Conservation (phyloP, 2,113 vertebrate species). For the Malurus cyaneus region DNA sequence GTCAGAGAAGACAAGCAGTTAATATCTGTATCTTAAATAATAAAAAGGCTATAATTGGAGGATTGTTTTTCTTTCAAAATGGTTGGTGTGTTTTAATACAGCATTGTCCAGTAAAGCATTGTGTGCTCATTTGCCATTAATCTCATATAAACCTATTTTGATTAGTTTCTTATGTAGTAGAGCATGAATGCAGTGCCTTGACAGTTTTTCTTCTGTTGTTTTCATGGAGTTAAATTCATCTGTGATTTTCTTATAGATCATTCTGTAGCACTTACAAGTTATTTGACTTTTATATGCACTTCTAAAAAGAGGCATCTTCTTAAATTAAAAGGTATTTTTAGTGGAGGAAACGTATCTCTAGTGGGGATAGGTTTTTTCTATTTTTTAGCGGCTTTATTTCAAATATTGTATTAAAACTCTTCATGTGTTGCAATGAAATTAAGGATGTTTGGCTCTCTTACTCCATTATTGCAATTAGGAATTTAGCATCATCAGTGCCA, state of each 20-base stretch:
- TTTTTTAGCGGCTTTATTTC: conserved; percentile 57
- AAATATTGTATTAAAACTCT: conserved; percentile 62
- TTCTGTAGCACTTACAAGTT: background rate
- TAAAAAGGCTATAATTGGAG: background rate
- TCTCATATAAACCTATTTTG: background rate
- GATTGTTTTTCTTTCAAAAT: background rate
- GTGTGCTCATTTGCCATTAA: background rate
- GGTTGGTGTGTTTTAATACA: background rate
- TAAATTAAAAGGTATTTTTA: background rate
- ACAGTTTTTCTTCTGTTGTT: background rate
- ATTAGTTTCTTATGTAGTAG: background rate
- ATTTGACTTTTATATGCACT: background rate
- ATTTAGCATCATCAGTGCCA: conserved; percentile 76
- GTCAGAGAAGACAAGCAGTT: background rate
- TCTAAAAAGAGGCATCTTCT: background rate
- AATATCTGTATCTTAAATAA: background rate
- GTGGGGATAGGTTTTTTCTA: background rate
- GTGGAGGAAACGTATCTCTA: background rate
- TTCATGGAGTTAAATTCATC: background rate
- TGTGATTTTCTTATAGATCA: background rate
- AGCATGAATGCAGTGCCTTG: background rate
- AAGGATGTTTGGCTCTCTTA: conserved; percentile 73
- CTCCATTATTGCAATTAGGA: conserved; percentile 81
- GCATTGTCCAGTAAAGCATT: background rate
- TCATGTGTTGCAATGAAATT: conserved; percentile 64